These are phyloP conservation scores for Hafferia zeledoni DNA, from an alignment of 2,797 vertebrate species.

Conservation along the genomic window DNA sequence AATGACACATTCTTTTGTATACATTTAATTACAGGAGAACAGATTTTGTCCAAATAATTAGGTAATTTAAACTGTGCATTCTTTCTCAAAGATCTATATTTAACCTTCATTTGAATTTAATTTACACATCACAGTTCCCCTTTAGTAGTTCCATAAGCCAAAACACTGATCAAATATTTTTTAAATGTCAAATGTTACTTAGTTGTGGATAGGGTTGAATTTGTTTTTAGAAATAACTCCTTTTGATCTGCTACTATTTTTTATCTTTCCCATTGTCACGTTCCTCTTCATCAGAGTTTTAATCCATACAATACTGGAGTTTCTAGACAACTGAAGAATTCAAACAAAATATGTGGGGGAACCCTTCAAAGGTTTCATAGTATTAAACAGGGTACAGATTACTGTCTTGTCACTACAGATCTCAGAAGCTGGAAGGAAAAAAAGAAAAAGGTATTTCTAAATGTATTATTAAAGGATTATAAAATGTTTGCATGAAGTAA, in stretches of 20 bases:
- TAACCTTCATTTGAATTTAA: conserved; percentile 78
- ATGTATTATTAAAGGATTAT: conserved; percentile 20
- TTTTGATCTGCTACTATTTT: conserved; percentile 63
- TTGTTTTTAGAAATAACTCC: conserved; percentile 59
- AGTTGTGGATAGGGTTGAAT: conserved; percentile 62
- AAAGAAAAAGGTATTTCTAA: not conserved
- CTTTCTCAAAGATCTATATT: conserved; percentile 76
- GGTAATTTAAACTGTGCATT: conserved; percentile 70
- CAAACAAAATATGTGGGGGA: not conserved
- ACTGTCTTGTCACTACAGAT: not conserved
- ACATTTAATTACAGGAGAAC: conserved; percentile 74
- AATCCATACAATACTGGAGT: not conserved
- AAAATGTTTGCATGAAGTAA: not conserved
- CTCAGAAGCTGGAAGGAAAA: not conserved
- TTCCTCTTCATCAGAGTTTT: conserved; percentile 40
- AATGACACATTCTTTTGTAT: conserved; percentile 63
- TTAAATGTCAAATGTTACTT: conserved; percentile 74
- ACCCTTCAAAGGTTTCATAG: conserved; percentile 3
- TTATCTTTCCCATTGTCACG: conserved; percentile 14
- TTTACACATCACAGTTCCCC: conserved; percentile 70
- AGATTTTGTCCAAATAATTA: conserved; percentile 79
- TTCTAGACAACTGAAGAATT: conserved; percentile 8
- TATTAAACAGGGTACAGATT: not conserved
- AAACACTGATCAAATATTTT: conserved; percentile 77
- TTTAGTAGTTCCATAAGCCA: conserved; percentile 72